Conservation (phyloP, 2,888 invertebrate species). For the Onthophagus sagittarius region DNA sequence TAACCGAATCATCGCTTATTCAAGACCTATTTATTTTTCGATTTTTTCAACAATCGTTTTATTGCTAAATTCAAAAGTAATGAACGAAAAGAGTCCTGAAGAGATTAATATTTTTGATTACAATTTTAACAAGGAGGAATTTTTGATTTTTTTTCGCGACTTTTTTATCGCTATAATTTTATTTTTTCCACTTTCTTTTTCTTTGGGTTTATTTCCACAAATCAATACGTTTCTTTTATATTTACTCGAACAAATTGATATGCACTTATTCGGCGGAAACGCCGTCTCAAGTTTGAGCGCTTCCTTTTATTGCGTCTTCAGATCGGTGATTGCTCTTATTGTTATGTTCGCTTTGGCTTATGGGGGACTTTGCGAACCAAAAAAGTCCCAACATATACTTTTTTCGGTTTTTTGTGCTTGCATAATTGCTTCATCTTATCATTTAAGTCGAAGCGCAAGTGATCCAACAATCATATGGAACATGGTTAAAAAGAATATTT, state of each 20-base stretch:
- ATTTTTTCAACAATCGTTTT: constrained; percentile 59
- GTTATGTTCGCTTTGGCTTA: constrained; percentile 84
- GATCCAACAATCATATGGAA: constrained; percentile 90
- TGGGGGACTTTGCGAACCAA: constrained; percentile 78
- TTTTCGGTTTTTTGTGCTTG: constrained; percentile 94
- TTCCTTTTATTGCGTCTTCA: constrained; percentile 74
- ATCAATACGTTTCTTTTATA: constrained; percentile 97
- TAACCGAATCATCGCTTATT: constrained; percentile 91
- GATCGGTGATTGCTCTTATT: constrained; percentile 76
- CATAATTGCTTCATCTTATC: constrained; percentile 84
- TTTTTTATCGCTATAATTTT: constrained; percentile 76
- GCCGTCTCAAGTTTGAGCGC: constrained; percentile 81
- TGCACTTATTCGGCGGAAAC: constrained; percentile 85
- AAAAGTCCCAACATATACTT: constrained; percentile 83
- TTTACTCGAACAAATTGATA: constrained; percentile 91
- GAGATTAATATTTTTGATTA: constrained; percentile 49
- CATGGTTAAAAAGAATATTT: constrained; percentile 74
- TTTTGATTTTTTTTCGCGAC: constrained; percentile 66
- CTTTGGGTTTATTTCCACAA: constrained; percentile 93
- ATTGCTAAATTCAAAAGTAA: constrained; percentile 39
- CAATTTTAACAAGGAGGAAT: constrained; percentile 56
- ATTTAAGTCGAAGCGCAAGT: constrained; percentile 87
- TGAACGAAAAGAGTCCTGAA: constrained; percentile 30
- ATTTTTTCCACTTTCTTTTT: constrained; percentile 91
- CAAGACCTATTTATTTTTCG: constrained; percentile 91